Percentiles rank a stretch among this genome's conserved stretches.
These are phyloP conservation scores for Halcyon chelicuti DNA, from an alignment of 2,797 vertebrate species.

Conservation along the genomic window DNA sequence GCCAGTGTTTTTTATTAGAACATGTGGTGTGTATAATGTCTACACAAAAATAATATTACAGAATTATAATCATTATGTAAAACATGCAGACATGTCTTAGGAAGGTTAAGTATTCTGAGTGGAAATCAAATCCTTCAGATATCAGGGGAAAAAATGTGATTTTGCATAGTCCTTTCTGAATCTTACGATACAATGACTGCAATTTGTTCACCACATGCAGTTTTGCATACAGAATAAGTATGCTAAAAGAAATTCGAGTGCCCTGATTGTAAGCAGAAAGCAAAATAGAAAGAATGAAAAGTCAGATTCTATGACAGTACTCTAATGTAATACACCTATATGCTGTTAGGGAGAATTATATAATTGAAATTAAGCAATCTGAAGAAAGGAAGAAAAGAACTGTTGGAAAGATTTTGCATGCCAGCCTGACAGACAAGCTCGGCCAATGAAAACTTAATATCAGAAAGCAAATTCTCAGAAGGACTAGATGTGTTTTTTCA, in stretches of 20 bases:
- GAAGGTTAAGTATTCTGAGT: constrained; percentile 60
- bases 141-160: neutral
- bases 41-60: constrained; percentile 39
- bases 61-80: constrained; percentile 58
- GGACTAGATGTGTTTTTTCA: neutral
- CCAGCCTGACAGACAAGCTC: neutral
- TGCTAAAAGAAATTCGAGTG: constrained; percentile 24
- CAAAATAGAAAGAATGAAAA: constrained; percentile 53
- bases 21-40: constrained; percentile 9
- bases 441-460: neutral
- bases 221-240: constrained; percentile 53
- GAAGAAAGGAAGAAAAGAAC: constrained; percentile 35
- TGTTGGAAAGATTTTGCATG: neutral
- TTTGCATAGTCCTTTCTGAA: constrained; percentile 56
- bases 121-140: constrained; percentile 61
- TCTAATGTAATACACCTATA: constrained; percentile 46
- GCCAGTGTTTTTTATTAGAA: constrained; percentile 34
- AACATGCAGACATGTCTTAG: constrained; percentile 35
- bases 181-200: constrained; percentile 43
- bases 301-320: constrained; percentile 6
- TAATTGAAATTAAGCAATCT: constrained; percentile 60
- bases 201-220: constrained; percentile 59
- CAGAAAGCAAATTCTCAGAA: neutral
- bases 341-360: constrained; percentile 52
- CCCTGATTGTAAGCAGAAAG: constrained; percentile 32